Conservation (phyloP, 1,140 invertebrate species). For the Hyphantria cunea region DNA sequence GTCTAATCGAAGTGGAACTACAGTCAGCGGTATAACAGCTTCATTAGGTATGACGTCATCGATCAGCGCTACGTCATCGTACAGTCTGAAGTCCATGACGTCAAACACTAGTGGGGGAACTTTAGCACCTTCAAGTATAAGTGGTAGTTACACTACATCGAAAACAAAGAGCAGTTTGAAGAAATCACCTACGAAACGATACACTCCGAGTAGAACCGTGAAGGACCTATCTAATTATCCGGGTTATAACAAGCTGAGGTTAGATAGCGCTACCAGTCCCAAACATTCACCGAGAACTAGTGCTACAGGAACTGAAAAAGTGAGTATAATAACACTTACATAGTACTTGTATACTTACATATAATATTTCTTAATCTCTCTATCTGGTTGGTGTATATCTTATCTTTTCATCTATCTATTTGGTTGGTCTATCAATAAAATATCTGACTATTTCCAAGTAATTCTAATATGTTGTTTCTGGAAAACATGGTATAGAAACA, state of each 20-base stretch:
- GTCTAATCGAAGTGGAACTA: conserved; percentile 60
- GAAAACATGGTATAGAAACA: too few species aligned
- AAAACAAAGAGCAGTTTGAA: conserved; percentile 75
- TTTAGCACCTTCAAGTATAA: conserved; percentile 66
- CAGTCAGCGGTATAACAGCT: conserved; percentile 58
- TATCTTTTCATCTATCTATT: too few species aligned
- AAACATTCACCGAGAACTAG: conserved; percentile 70
- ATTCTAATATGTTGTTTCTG: too few species aligned
- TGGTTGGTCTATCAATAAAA: too few species aligned
- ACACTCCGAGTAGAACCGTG: conserved; percentile 55
- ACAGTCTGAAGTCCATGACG: conserved; percentile 62
- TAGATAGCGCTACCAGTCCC: conserved; percentile 77
- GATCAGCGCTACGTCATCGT: conserved; percentile 68
- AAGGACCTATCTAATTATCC: conserved; percentile 66
- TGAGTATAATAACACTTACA: conserved; percentile 36
- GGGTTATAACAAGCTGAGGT: conserved; percentile 75
- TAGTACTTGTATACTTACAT: too few species aligned
- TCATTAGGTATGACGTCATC: conserved; percentile 67
- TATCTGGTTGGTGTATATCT: too few species aligned
- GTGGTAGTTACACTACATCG: conserved; percentile 64
- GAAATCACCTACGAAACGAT: conserved; percentile 70
- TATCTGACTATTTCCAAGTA: too few species aligned
- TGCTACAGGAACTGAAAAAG: conserved; percentile 60
- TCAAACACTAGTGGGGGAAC: conserved; percentile 63
- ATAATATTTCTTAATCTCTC: too few species aligned